Conservation (phyloP, 2,888 invertebrate genomes). For the Nudaria mundana region DNA sequence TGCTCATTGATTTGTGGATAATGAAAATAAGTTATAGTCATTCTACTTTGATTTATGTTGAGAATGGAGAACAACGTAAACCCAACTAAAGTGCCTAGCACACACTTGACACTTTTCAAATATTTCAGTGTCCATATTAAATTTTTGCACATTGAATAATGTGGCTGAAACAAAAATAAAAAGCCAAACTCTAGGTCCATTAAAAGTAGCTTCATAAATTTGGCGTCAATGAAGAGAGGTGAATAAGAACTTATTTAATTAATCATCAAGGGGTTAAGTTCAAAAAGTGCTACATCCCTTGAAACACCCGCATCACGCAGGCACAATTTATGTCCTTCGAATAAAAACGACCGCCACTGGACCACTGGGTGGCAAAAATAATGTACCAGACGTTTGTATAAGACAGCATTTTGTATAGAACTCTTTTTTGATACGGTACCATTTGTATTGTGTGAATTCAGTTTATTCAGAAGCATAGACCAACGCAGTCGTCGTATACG, state of each 20-base stretch:
- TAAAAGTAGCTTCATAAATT: slow-evolving; percentile 10
- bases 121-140: too few relatives aligned
- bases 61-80: too few relatives aligned
- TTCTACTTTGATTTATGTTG: too few relatives aligned
- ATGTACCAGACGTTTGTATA: slow-evolving; percentile 16
- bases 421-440: slow-evolving; percentile 23
- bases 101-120: too few relatives aligned
- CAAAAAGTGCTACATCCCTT: slow-evolving; percentile 15
- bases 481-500: too few relatives aligned
- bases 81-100: too few relatives aligned
- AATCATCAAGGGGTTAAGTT: slow-evolving; percentile 26
- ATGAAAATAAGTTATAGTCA: too few relatives aligned
- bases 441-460: slow-evolving; percentile 18
- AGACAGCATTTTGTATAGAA: slow-evolving; percentile 9
- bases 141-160: too few relatives aligned
- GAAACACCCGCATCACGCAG: slow-evolving; percentile 14
- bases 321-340: slow-evolving; percentile 25
- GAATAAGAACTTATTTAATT: slow-evolving; percentile 24
- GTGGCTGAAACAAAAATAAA: too few relatives aligned
- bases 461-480: neutral
- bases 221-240: slow-evolving; percentile 5
- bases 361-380: slow-evolving; percentile 22
- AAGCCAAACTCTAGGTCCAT: too few relatives aligned
- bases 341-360: slow-evolving; percentile 24
- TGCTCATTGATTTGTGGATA: too few relatives aligned